Evolutionary conservation across 2,797 vertebrate genomes (phyloP).

Genomic region (Lepus oiostolus): DNA sequence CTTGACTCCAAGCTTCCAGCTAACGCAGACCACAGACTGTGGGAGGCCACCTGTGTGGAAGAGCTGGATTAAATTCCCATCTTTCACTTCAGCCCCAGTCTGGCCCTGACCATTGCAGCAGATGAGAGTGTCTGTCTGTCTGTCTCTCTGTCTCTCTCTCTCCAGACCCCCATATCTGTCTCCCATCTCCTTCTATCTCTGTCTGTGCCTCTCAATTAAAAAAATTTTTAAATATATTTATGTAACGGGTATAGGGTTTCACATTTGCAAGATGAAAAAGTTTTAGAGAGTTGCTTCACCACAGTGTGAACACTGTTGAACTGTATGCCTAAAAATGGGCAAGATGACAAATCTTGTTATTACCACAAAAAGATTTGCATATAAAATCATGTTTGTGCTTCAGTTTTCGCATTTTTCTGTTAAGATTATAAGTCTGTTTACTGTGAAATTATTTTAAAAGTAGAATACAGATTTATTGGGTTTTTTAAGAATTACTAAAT

Average conservation of each 20-base stretch:
- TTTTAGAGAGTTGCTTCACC: background rate
- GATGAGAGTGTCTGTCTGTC: too few species aligned
- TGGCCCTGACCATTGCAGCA: too few species aligned
- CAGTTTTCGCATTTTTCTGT: conserved; percentile 8
- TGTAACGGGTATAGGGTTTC: background rate
- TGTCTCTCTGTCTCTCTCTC: too few species aligned
- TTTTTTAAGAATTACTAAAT: conserved; percentile 20
- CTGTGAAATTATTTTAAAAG: background rate
- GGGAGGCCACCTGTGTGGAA: too few species aligned
- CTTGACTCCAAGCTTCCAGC: too few species aligned
- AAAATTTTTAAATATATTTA: background rate
- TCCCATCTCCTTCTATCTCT: too few species aligned
- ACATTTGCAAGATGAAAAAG: background rate
- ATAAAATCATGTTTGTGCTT: background rate
- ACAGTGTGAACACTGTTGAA: background rate
- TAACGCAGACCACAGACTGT: too few species aligned
- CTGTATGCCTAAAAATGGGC: background rate
- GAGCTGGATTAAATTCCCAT: too few species aligned
- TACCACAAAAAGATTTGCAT: background rate
- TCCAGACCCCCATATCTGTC: too few species aligned
- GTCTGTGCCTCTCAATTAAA: too few species aligned
- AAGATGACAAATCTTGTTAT: background rate
- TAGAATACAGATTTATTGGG: background rate
- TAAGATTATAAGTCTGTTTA: background rate
- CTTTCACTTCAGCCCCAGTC: too few species aligned